These are phyloP conservation scores for Austrofundulus limnaeus DNA, from an alignment of 2,113 vertebrate species.

Conservation along the genomic window DNA sequence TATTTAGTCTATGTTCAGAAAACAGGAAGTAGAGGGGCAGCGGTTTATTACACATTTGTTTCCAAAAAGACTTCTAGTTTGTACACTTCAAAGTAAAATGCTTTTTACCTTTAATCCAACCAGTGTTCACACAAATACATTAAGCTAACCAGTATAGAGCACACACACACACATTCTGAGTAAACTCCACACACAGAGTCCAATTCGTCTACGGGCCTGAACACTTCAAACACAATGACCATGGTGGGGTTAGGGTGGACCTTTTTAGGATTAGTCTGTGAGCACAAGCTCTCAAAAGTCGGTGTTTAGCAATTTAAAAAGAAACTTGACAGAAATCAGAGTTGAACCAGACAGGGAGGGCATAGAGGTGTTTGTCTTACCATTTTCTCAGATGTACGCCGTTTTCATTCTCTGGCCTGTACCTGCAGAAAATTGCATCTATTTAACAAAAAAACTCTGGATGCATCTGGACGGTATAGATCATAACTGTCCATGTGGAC, in stretches of 20 bases:
- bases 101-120: slow-evolving; percentile 32
- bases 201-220: slow-evolving; percentile 56
- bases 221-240: slow-evolving; percentile 67
- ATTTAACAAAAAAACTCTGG: slow-evolving; percentile 76
- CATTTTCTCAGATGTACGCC: slow-evolving; percentile 99
- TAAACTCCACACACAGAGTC: slow-evolving; percentile 49
- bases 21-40: no score
- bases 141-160: slow-evolving; percentile 15
- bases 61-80: background rate
- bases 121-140: slow-evolving; percentile 17
- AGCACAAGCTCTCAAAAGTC: slow-evolving; percentile 54
- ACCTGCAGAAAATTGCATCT: slow-evolving; percentile 97
- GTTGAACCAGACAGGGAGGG: slow-evolving; percentile 53
- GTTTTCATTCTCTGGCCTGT: slow-evolving; percentile 99
- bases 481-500: slow-evolving; percentile 37
- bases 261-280: slow-evolving; percentile 83
- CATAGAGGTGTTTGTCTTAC: slow-evolving; percentile 87
- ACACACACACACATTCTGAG: slow-evolving; percentile 35
- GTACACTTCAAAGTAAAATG: background rate
- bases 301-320: slow-evolving; percentile 52
- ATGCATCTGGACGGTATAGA: slow-evolving; percentile 35
- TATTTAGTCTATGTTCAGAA: slow-evolving; percentile 37
- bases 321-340: slow-evolving; percentile 52
- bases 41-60: no score
- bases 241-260: slow-evolving; percentile 70